Evolutionary conservation across 2,113 vertebrate species (phyloP), one percentile per base, ranked within the genome.

Genomic region (Furnarius figulus): DNA sequence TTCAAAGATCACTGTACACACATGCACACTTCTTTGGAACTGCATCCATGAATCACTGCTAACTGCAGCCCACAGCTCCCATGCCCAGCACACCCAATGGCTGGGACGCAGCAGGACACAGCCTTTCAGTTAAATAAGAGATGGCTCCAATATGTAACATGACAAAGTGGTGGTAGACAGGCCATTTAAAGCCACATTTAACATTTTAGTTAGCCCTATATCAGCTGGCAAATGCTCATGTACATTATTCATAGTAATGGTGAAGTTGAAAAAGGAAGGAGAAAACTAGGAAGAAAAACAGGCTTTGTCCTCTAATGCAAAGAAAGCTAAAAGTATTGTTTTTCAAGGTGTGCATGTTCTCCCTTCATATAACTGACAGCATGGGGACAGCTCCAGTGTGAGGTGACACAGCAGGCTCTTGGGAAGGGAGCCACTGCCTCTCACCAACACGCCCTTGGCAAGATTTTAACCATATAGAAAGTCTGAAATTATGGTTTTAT

Each of bases 171-270:
- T 37, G 73, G 33, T 5, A 87, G 94, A 71, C 53, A 87, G 66
- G 77, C 44, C 83, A 81, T 81, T 97, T 93, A 93, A 95, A 94
- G 79, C 59, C 86, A 82, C 82, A 72, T 93, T 97, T 95, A 93
- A 73, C 86, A 93, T 94, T 97, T 96, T 35, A 90, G 66, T 95
- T 77, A 91, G 84, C 87, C 63, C 93, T 70, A 91, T 59, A 74
- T 74, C 66, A 85, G 83, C 76, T 95, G 89, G 74, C 67, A 95
- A 96, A 63, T 0, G 1, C 76, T 89, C 50, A 55, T 95, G 89
- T 96, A 55, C 71, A 91, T 96, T 91, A 86, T 95, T 97, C 81
- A 81, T 49, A 13, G 40, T 42, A 93, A 81, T 20, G 40, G 72
- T 93, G 37, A 95, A 19, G 49, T 47, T 55, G 85, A 86, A 92